These are phyloP conservation scores for Odontothrips loti DNA, from an alignment of 2,888 invertebrate species.

Conservation along the genomic window DNA sequence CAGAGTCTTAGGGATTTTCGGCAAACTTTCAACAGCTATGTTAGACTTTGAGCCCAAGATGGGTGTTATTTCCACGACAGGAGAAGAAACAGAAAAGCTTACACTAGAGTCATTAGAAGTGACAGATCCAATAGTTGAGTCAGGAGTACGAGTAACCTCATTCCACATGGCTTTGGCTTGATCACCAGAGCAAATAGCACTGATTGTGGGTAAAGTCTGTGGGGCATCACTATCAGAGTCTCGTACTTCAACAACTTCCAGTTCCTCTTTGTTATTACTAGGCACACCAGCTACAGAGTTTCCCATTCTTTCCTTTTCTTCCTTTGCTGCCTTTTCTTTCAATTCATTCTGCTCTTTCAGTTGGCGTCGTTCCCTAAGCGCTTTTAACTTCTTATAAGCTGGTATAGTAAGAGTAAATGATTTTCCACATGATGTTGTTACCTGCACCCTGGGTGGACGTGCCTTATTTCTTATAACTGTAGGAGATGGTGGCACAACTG, in stretches of 20 bases:
- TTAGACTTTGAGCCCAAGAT: neutral
- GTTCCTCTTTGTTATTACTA: neutral
- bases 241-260: conserved; percentile 9
- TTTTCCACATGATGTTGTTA: conserved; percentile 66
- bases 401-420: conserved; percentile 51
- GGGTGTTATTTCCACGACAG: neutral
- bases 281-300: conserved; percentile 29
- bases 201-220: neutral
- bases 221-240: neutral
- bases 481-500: neutral
- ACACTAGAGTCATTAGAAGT: neutral
- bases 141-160: neutral
- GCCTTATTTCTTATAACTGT: neutral
- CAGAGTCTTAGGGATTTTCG: conserved; percentile 74
- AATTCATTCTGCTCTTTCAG: neutral
- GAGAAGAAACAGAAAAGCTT: conserved; percentile 1
- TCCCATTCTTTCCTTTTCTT: neutral
- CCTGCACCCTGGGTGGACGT: conserved; percentile 51
- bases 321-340: neutral
- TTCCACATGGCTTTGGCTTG: conserved; percentile 16
- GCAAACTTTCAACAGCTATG: conserved; percentile 42
- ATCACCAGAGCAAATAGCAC: neutral
- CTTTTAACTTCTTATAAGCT: neutral
- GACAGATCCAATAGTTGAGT: neutral
- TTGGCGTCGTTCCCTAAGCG: neutral